Evolutionary conservation across 2,113 vertebrate genomes (phyloP), one percentile per base, ranked within the genome.

Genomic region (Atractosteus spatula): DNA sequence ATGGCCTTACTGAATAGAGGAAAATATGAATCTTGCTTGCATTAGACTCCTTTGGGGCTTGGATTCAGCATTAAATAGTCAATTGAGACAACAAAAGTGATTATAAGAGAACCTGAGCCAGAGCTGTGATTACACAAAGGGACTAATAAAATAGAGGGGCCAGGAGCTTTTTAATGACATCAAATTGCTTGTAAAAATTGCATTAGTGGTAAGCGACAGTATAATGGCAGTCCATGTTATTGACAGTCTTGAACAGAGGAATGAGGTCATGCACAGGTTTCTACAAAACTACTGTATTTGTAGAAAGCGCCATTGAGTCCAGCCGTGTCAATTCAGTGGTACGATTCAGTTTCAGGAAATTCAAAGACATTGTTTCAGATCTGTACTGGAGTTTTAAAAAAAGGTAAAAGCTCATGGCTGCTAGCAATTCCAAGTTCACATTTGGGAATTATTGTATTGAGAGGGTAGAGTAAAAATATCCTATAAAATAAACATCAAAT

Each of bases 161-260:
- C 54, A 61, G 68, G 42, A 75, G 69, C 74, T 75, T 71, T 70
- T 68, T 75, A 75, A 75, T 75, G 74, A 67, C 69, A 75, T 66
- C 55, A 68, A 62, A 71, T 68, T 69, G 64, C 61, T 59, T 72
- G 73, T 62, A 68, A 68, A 76, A 68, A 72, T 68, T 72, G 65
- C 45, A 71, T 72, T 76, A 63, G 70, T 62, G 74, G 66, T 64
- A 68, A 62, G 47, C n/a, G 56, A 54, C 44, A 17, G 56, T 67
- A 55, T 54, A 61, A 61, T 44, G 69, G 69, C 56, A 12, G 55
- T 29, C 44, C 17, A n/a, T 45, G 66, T 66, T 70, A 75, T 75
- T 70, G 55, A 62, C 65, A 8, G 63, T 17, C 64, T 54, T 68
- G 61, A 65, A 62, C 59, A 42, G 65, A 5, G 29, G 45, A 54